A percentile compares a stretch with the other conserved stretches of the same genome.
Conservation (phyloP, 64 coral and sea anemone species). For the Pocillopora verrucosa region DNA sequence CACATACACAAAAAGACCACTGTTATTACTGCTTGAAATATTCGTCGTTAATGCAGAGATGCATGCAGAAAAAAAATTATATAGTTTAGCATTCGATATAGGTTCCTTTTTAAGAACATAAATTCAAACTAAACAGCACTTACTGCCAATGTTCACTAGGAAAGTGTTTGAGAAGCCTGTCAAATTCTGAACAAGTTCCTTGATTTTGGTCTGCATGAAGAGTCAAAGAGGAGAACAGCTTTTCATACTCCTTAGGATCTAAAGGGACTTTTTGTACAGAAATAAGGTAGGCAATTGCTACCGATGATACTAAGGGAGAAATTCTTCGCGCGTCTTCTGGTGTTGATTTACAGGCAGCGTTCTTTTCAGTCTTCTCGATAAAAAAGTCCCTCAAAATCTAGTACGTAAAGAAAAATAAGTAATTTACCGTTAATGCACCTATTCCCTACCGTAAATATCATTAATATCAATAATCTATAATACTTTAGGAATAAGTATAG, state of each 20-base stretch:
- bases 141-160: slow-evolving; percentile 1
- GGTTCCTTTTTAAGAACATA: too few species aligned
- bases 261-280: background rate
- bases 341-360: background rate
- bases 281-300: slow-evolving; percentile 6
- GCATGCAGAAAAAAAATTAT: too few species aligned
- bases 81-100: too few species aligned
- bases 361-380: background rate
- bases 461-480: too few species aligned
- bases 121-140: background rate
- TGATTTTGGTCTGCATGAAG: slow-evolving; percentile 5
- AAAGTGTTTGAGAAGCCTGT: background rate
- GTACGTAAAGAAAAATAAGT: background rate
- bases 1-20: too few species aligned
- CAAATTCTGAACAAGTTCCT: slow-evolving; percentile 4
- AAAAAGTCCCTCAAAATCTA: slow-evolving; percentile 18
- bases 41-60: too few species aligned
- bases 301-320: slow-evolving; percentile 7
- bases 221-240: slow-evolving; percentile 39
- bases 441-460: too few species aligned
- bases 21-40: too few species aligned
- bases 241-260: background rate
- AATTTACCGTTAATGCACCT: background rate
- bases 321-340: background rate
- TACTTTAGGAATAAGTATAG: too few species aligned